Evolutionary conservation across 2,113 vertebrate genomes (phyloP), one percentile per base, ranked within the genome.

Genomic region (Columba janthina): DNA sequence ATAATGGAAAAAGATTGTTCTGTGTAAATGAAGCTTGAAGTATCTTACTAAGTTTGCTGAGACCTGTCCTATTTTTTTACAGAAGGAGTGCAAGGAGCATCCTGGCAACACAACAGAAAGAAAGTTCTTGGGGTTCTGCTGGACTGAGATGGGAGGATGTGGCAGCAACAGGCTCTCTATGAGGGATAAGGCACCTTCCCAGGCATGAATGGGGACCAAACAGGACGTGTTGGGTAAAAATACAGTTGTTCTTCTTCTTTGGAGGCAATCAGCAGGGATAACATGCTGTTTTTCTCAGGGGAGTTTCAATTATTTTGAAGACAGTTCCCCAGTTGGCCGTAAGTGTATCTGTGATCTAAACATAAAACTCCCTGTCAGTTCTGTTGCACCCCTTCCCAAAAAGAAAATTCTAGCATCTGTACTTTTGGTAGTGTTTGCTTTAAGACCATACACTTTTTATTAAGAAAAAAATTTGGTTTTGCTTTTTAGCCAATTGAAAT

Each of bases 191-290:
- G 3, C 42, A 70, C 54, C 82, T 80, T 83, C 9, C 60, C 34
- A 83, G 56, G 48, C 13, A n/a, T 18, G 36, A 69, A 48, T 8
- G 10, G 48, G n/a, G 15, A 54, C 46, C 31, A 85, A 61, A 57
- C 0, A 1, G 34, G 11, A 54, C 1, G 0, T 17, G 9, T 11
- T n/a, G 29, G 24, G 38, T 83, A 88, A 80, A 77, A 74, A 0
- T 56, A 6, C 18, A 42, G 16, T 8, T 4, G 62, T 67, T 69
- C 54, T 67, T 32, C 9, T 75, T 69, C 28, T 74, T 67, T 51
- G 26, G 32, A 88, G 15, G 70, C n/a, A 21, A n/a, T 58, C 69
- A 90, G 48, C 5, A 75, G 18, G 32, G 22, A 36, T 65, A 69
- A 72, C 5, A 0, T 9, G 9, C 10, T 74, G 1, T 72, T 89